These are phyloP conservation scores for Cryptoprocta ferox DNA, from an alignment of 2,797 vertebrate genomes.

Conservation along the genomic window DNA sequence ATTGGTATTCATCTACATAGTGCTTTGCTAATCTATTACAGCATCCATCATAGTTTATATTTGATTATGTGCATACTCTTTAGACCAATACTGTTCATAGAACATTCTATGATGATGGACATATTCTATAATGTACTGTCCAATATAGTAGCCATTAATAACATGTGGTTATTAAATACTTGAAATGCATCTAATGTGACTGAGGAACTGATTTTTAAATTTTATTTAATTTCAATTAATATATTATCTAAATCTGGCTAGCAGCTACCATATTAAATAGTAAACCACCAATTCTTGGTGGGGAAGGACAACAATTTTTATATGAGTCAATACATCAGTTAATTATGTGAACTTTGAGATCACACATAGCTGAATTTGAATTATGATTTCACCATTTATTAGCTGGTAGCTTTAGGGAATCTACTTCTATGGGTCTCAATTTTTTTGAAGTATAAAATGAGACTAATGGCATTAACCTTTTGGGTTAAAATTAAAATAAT, in stretches of 20 bases:
- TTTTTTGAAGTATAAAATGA: neutral
- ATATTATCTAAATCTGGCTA: neutral
- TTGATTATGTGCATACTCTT: neutral
- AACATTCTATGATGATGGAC: neutral
- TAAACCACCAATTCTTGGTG: neutral
- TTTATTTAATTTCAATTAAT: neutral
- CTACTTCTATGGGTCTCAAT: neutral
- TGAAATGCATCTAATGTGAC: neutral
- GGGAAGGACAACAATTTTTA: neutral
- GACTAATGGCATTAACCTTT: neutral
- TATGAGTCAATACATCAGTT: neutral
- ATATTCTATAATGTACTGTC: neutral
- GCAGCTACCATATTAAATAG: neutral
- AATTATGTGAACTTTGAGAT: neutral
- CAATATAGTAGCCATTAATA: neutral
- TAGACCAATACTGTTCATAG: neutral
- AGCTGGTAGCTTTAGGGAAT: neutral
- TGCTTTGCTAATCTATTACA: neutral
- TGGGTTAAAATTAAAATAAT: neutral
- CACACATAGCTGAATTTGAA: neutral
- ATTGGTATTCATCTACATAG: neutral
- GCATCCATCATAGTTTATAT: neutral
- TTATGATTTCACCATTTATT: neutral
- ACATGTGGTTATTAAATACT: neutral
- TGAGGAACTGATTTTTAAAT: neutral